Evolutionary conservation across 2,888 invertebrate species (phyloP).

Genomic region (Parnassius smintheus): DNA sequence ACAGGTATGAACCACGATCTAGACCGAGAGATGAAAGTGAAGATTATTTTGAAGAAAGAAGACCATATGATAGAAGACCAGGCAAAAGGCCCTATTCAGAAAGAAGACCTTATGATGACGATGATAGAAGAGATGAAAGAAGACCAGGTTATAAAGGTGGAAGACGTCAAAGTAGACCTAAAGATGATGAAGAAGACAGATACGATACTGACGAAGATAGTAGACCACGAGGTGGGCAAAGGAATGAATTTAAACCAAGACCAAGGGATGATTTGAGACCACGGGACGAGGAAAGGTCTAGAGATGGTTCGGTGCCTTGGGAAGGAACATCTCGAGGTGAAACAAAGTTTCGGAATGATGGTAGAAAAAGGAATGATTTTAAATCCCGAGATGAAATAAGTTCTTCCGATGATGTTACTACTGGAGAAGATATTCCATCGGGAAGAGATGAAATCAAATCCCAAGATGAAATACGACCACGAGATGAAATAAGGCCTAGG

Average conservation of each 20-base stretch:
- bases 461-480: conserved; percentile 39
- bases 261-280: conserved; percentile 36
- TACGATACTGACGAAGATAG: conserved; percentile 40
- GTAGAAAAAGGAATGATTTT: conserved; percentile 34
- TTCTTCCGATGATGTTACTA: conserved; percentile 37
- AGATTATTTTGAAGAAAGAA: conserved; percentile 63
- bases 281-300: conserved; percentile 33
- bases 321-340: conserved; percentile 45
- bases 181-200: conserved; percentile 61
- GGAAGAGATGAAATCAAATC: conserved; percentile 38
- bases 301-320: conserved; percentile 35
- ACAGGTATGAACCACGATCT: conserved; percentile 72
- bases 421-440: conserved; percentile 39
- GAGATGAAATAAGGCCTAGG: conserved; percentile 37
- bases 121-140: conserved; percentile 46
- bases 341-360: conserved; percentile 36
- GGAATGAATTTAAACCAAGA: conserved; percentile 31
- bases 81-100: conserved; percentile 52
- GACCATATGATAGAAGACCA: conserved; percentile 64
- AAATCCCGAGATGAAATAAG: conserved; percentile 38
- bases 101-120: conserved; percentile 61
- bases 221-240: conserved; percentile 40
- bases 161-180: conserved; percentile 50
- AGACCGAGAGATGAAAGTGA: conserved; percentile 69
- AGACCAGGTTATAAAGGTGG: conserved; percentile 50